phyloP scores from a whole-genome alignment of 2,797 vertebrate species.

The Coracias cyanogaster region DNA sequence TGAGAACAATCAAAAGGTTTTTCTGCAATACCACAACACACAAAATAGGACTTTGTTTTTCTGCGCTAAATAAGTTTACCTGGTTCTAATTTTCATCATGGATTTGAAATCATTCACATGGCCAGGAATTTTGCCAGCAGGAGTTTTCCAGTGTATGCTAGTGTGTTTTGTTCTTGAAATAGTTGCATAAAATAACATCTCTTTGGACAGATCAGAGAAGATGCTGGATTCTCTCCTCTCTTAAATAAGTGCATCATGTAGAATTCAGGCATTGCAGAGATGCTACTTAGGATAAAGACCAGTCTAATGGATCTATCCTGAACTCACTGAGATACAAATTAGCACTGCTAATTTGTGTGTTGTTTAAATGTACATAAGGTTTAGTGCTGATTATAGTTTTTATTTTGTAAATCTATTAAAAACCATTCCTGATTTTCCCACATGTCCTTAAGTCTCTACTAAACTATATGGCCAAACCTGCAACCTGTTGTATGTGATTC shows the following conservation, averaged over 20 bases:
- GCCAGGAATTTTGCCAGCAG: not conserved
- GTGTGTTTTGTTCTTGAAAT: not conserved
- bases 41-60: not conserved
- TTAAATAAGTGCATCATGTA: not conserved
- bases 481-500: not conserved
- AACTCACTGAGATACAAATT: not conserved
- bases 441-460: not conserved
- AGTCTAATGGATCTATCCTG: not conserved
- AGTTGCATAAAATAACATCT: not conserved
- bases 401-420: not conserved
- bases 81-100: constrained; percentile 2
- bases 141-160: not conserved
- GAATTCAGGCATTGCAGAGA: not conserved
- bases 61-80: not conserved
- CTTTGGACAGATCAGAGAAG: not conserved
- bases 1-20: not conserved
- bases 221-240: not conserved
- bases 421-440: not conserved
- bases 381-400: not conserved
- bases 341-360: not conserved
- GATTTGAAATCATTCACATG: not conserved
- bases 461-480: not conserved
- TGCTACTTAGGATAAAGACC: not conserved
- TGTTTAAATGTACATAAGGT: not conserved
- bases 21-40: not conserved